A percentile compares a stretch with the other conserved stretches of the same genome.
These are phyloP conservation scores for Calameuta pallipes DNA, from an alignment of 2,888 invertebrate genomes.

Conservation along the genomic window DNA sequence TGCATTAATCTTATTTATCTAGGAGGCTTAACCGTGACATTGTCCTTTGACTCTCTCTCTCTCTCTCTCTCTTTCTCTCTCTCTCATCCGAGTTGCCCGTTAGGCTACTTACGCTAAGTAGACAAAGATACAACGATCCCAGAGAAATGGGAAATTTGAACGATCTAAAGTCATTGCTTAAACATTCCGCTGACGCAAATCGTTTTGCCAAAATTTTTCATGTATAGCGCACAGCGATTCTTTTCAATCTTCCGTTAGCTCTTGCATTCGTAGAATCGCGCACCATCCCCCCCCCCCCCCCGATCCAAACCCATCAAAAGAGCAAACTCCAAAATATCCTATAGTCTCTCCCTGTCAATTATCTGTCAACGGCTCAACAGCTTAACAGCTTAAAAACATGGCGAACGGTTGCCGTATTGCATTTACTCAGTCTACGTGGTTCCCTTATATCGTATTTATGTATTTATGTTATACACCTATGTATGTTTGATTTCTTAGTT, in stretches of 20 bases:
- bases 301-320: slow-evolving; percentile 28
- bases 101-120: not conserved
- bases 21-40: slow-evolving; percentile 24
- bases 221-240: too few species aligned
- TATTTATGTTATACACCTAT: slow-evolving; percentile 16
- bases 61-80: slow-evolving; percentile 15
- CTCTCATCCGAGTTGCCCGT: not conserved
- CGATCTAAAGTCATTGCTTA: too few species aligned
- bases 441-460: slow-evolving; percentile 52
- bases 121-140: too few species aligned
- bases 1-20: too few species aligned
- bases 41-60: slow-evolving; percentile 21
- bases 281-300: not conserved
- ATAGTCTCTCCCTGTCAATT: too few species aligned
- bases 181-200: too few species aligned
- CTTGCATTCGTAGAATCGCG: not conserved
- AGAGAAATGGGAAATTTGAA: too few species aligned
- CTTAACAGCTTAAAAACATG: slow-evolving; percentile 58
- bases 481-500: slow-evolving; percentile 9
- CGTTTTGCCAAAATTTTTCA: too few species aligned
- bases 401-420: slow-evolving; percentile 62
- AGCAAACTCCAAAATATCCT: slow-evolving; percentile 27
- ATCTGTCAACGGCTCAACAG: slow-evolving; percentile 41
- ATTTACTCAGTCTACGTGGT: slow-evolving; percentile 66
- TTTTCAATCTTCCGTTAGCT: too few species aligned